Percentiles rank a stretch among this genome's conserved stretches.
These are phyloP conservation scores for Brenthis ino DNA, from an alignment of 2,888 invertebrate genomes.

Conservation along the genomic window DNA sequence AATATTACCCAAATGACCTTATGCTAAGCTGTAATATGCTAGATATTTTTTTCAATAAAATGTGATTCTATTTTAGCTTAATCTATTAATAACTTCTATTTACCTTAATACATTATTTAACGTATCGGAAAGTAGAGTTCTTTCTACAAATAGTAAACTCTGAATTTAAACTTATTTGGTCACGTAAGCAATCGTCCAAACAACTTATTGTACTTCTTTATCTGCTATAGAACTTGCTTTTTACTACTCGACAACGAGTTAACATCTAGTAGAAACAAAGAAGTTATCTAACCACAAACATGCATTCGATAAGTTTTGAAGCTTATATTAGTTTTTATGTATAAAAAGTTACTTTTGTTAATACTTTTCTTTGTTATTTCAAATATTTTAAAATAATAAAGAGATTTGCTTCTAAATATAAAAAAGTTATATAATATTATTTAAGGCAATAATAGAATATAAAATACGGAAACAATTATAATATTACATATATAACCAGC, in stretches of 20 bases:
- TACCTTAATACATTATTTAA: neutral
- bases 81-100: neutral
- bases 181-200: slow-evolving; percentile 65
- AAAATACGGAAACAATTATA: too few species aligned
- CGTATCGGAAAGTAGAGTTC: neutral
- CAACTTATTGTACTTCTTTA: slow-evolving; percentile 65
- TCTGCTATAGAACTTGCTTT: slow-evolving; percentile 73
- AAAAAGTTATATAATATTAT: too few species aligned
- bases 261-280: slow-evolving; percentile 31
- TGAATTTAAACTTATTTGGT: slow-evolving; percentile 60
- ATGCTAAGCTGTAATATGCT: too few species aligned
- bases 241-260: slow-evolving; percentile 73
- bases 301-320: neutral
- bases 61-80: too few species aligned
- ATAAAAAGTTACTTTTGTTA: neutral
- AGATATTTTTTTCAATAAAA: too few species aligned
- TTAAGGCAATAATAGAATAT: too few species aligned
- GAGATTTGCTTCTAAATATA: too few species aligned
- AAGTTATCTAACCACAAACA: slow-evolving; percentile 8
- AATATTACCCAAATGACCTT: too few species aligned
- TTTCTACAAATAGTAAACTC: slow-evolving; percentile 4
- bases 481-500: too few species aligned
- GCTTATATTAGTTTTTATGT: neutral
- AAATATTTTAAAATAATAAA: too few species aligned
- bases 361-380: too few species aligned